Base-by-base conservation (phyloP, 2,797 vertebrate species). In the Alcedo atthis region DNA sequence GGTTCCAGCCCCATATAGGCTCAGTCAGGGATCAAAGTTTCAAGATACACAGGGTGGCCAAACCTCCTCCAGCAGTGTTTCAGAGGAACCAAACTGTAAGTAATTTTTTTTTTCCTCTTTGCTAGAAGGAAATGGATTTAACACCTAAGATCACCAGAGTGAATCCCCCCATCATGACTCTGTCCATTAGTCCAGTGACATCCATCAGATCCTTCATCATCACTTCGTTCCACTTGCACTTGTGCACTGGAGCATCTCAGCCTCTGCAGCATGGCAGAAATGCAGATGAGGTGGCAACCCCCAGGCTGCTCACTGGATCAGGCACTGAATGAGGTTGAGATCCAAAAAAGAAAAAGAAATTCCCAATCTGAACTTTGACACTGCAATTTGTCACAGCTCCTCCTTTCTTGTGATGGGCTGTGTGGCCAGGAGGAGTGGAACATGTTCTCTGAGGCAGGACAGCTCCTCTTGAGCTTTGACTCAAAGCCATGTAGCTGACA, bases 211-310 rank as follows among this genome's bases (percentile, higher is more conserved):
- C 58, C 35, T 61, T 37, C 22, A 33, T 28, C 16, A 49, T 20
- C 37, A 55, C 16, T 57, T 55, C 8, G 3, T 70, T 26, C 6
- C 9, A 3, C 24, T 42, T 21, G 6, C 21, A 4, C 11, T 48
- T 78, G 24, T 81, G 25, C 15, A 9, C 6, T 15, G 22, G 15
- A 71, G 6, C 67, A 35, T 19, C 77, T 81, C 33, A 25, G 8
- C 9, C 22, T 42, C 49, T 42, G 28, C 69, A 90, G 45, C 61
- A 80, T 2, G 0, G 51, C 24, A 90, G 71, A 57, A 93, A 51
- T 5, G 2, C 9, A 57, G 25, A 21, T 0, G 1, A 42, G 9
- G 4, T 37, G 35, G 12, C 17, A 64, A 10, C 1, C 1, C 25
- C 32, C 0, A 0, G 15, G 3, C 10, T 33, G 45, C 53, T 67